Percentiles rank a stretch among this genome's conserved stretches.
phyloP scores from a whole-genome alignment of 2,888 invertebrate species.

The Epistrophella euchroma region DNA sequence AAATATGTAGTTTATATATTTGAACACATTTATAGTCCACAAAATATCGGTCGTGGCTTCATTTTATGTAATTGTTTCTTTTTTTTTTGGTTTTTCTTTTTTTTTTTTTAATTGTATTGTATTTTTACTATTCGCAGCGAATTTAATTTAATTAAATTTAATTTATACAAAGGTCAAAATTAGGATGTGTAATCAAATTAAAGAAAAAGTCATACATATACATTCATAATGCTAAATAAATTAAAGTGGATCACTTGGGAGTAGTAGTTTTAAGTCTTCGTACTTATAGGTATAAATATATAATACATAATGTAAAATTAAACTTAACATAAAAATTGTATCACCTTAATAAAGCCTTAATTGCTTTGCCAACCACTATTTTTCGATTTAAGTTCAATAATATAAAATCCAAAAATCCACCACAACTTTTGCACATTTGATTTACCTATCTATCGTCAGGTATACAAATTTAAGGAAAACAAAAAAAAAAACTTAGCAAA shows the following conservation, averaged over 20 bases:
- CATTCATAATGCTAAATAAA: constrained; percentile 12
- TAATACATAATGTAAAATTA: constrained; percentile 47
- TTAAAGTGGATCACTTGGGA: constrained; percentile 70
- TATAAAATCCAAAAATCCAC: constrained; percentile 65
- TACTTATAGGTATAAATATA: constrained; percentile 66
- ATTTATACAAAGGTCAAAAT: constrained; percentile 37
- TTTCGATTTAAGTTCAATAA: constrained; percentile 20
- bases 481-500: constrained; percentile 18
- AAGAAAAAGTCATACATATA: constrained; percentile 11
- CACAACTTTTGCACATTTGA: constrained; percentile 72
- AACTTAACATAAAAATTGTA: constrained; percentile 53
- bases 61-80: constrained; percentile 59
- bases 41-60: constrained; percentile 73
- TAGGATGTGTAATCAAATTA: constrained; percentile 24
- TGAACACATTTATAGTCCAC: constrained; percentile 76
- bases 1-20: constrained; percentile 72
- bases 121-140: constrained; percentile 49
- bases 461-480: constrained; percentile 50
- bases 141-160: constrained; percentile 54
- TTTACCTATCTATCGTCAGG: constrained; percentile 72
- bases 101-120: constrained; percentile 25
- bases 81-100: constrained; percentile 18
- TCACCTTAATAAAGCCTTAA: constrained; percentile 67
- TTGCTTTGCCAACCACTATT: constrained; percentile 63
- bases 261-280: constrained; percentile 74